phyloP scores from a whole-genome alignment of 2,113 vertebrate species.

The Oryzias woworae region DNA sequence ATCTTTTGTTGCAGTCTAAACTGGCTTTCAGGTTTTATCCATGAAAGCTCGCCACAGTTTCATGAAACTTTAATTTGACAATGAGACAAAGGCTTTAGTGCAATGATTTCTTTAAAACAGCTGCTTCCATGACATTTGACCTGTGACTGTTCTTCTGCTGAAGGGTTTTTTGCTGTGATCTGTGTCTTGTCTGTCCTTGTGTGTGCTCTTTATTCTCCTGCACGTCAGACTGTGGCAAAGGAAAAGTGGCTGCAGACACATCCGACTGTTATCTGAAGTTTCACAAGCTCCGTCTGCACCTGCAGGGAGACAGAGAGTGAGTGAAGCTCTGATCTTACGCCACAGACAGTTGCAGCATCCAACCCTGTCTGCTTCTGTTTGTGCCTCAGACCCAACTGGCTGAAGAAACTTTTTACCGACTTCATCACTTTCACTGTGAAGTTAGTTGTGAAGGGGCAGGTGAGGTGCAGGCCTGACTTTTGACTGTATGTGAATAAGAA shows the following conservation, averaged over 20 bases:
- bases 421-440: conserved; percentile 89
- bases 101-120: too few species aligned
- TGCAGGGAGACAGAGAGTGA: conserved; percentile 85
- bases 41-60: too few species aligned
- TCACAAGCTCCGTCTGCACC: conserved; percentile 80
- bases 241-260: conserved; percentile 77
- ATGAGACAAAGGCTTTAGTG: too few species aligned
- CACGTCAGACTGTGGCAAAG: conserved; percentile 76
- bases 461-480: conserved; percentile 50
- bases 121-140: too few species aligned
- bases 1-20: too few species aligned
- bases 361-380: conserved; percentile 5
- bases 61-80: too few species aligned
- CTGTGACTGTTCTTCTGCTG: background rate
- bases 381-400: conserved; percentile 81
- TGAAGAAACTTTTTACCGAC: conserved; percentile 85
- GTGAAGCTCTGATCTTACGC: conserved; percentile 35
- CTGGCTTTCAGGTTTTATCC: too few species aligned
- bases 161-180: background rate
- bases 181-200: background rate
- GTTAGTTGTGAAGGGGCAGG: conserved; percentile 85
- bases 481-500: background rate
- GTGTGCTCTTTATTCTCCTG: too few species aligned
- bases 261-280: conserved; percentile 82
- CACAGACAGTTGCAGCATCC: too few species aligned